phyloP scores from a whole-genome alignment of 2,113 vertebrate species.

The Erinaceus europaeus region DNA sequence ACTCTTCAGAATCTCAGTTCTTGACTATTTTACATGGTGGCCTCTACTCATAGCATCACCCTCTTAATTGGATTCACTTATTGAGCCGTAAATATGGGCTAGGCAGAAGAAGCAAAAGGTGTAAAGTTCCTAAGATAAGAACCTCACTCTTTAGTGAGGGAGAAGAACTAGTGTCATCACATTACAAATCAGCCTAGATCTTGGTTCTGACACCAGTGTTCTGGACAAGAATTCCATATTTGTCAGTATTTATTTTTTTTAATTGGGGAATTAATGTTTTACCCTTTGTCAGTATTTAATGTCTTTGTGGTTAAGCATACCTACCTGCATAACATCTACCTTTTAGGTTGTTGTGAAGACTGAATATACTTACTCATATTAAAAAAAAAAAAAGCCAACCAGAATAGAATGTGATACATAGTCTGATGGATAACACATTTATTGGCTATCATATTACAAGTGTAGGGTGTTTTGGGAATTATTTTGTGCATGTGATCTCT shows the following conservation, averaged over 20 bases:
- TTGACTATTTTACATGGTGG: neutral
- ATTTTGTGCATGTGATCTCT: neutral
- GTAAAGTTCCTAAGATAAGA: neutral
- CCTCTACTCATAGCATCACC: neutral
- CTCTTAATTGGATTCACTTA: neutral
- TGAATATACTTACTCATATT: no score
- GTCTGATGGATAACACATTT: no score
- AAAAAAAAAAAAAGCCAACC: no score
- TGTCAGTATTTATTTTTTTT: no score
- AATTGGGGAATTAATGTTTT: no score
- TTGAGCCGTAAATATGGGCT: neutral
- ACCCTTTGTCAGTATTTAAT: no score
- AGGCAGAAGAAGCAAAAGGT: neutral
- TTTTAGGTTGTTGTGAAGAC: no score
- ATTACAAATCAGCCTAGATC: no score
- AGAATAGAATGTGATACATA: no score
- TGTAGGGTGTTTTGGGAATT: neutral
- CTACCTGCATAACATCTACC: no score
- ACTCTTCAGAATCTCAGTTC: neutral
- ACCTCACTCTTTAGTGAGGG: rapidly evolving
- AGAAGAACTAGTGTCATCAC: neutral
- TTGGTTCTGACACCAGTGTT: neutral
- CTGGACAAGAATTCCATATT: neutral
- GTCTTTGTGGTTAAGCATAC: no score
- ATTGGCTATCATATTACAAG: neutral